Percentiles rank a stretch among this genome's conserved stretches.
Conservation (phyloP, 2,888 invertebrate genomes). For the Callyntrura guangdongensis region DNA sequence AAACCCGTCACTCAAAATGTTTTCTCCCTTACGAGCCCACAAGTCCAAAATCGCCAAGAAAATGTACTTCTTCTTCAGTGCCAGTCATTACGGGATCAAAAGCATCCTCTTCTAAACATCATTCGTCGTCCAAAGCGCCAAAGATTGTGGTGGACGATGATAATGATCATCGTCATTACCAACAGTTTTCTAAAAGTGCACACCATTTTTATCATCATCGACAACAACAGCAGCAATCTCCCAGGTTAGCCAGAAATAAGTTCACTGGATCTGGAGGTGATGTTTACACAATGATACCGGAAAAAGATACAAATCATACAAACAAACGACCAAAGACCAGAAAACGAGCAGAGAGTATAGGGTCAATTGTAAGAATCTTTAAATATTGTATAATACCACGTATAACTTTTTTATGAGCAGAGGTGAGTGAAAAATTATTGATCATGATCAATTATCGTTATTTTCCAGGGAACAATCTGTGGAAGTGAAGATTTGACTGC, state of each 20-base stretch:
- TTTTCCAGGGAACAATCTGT: constrained; percentile 82
- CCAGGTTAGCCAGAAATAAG: constrained; percentile 37
- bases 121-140: no score
- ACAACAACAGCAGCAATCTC: background rate
- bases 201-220: constrained; percentile 31
- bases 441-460: no score
- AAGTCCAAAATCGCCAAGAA: constrained; percentile 49
- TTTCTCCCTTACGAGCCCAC: constrained; percentile 76
- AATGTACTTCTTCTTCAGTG: constrained; percentile 11
- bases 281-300: constrained; percentile 44
- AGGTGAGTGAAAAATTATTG: no score
- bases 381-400: background rate
- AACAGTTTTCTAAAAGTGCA: constrained; percentile 28
- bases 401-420: no score
- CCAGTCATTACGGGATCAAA: background rate
- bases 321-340: constrained; percentile 29
- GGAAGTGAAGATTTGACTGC: constrained; percentile 83
- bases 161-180: no score
- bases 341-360: constrained; percentile 56
- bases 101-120: background rate
- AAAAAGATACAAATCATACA: constrained; percentile 31
- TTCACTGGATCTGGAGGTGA: constrained; percentile 44
- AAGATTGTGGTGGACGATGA: background rate
- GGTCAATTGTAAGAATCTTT: constrained; percentile 60
- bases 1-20: constrained; percentile 78